Evolutionary conservation across 2,797 vertebrate genomes (phyloP), one percentile per base, ranked within the genome.

Genomic region (Enteromius mattozi): DNA sequence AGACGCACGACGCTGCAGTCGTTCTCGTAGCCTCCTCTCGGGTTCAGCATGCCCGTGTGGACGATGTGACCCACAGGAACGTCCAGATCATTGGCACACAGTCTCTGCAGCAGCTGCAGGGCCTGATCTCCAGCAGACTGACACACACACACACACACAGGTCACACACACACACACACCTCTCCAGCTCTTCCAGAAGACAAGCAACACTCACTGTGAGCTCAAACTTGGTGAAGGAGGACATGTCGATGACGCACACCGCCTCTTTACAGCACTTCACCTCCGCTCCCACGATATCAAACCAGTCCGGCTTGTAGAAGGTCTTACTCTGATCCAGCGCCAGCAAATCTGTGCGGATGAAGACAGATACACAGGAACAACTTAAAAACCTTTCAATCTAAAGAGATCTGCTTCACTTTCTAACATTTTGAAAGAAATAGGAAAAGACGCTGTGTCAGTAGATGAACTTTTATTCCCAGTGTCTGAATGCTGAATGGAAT

Each of bases 251-350:
- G 86, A 99, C 97, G 87, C 97, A 99, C 74, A 98, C 98, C 0
- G 98, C 98, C 89, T 99, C 98, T 92, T 99, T 99, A 89, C 98
- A 98, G 94, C 98, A 99, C 92, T 98, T 98, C 86, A 99, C 98
- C 92, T 99, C 98, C 0, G 96, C 94, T 63, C 97, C 97, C 56
- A 99, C 98, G 0, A 99, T 98, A 89, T 99, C 98, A 89, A 99
- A 99, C 98, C 98, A 99, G 91, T 99, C 97, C 0, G 98, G 98
- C 88, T 99, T 99, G 89, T 99, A 99, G 93, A 99, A 99, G 45
- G 98, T 99, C 92, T 99, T 99, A 92, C 98, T 99, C 93, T 98
- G 97, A 87, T 98, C 98, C 90, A 99, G 92, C 79, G 97, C 95
- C 85, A 99, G 92, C 78, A 99, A 92, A 91, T 99, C 98, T 99